Evolutionary conservation across 2,888 invertebrate species (phyloP).

Genomic region (Lypha dubia): DNA sequence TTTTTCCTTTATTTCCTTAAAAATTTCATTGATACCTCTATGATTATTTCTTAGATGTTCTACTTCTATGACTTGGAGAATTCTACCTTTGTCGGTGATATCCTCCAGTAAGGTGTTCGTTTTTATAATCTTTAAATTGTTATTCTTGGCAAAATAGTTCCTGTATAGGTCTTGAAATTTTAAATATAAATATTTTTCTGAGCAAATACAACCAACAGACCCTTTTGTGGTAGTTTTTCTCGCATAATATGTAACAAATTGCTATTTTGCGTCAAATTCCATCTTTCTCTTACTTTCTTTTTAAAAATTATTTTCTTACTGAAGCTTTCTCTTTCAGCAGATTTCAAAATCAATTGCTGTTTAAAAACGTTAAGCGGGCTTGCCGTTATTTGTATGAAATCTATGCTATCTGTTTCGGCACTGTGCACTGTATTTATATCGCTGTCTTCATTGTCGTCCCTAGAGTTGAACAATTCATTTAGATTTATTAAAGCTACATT

Average conservation of each 20-base stretch:
- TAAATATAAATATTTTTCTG: not conserved
- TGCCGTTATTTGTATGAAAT: slow-evolving; percentile 22
- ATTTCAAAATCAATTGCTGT: slow-evolving; percentile 23
- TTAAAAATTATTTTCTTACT: slow-evolving; percentile 25
- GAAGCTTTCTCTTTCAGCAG: slow-evolving; percentile 11
- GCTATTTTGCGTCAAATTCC: slow-evolving; percentile 17
- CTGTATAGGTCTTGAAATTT: not conserved
- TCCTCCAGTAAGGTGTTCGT: not conserved
- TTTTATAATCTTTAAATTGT: slow-evolving; percentile 3
- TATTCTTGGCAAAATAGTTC: slow-evolving; percentile 1
- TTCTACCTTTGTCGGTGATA: slow-evolving; percentile 11
- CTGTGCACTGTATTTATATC: slow-evolving; percentile 30
- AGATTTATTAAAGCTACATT: not conserved
- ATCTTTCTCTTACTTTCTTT: slow-evolving; percentile 19
- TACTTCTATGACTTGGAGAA: slow-evolving; percentile 35
- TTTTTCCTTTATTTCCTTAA: not conserved
- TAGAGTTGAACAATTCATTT: not conserved
- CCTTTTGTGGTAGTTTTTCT: slow-evolving; percentile 21
- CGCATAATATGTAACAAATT: slow-evolving; percentile 20
- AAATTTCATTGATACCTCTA: too few species aligned
- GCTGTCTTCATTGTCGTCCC: not conserved
- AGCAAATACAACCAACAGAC: slow-evolving; percentile 23
- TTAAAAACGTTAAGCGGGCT: slow-evolving; percentile 21
- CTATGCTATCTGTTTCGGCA: slow-evolving; percentile 34
- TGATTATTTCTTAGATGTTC: not conserved